Evolutionary conservation across 2,113 vertebrate genomes (phyloP), one percentile per base, ranked within the genome.

Genomic region (Caloenas nicobarica): DNA sequence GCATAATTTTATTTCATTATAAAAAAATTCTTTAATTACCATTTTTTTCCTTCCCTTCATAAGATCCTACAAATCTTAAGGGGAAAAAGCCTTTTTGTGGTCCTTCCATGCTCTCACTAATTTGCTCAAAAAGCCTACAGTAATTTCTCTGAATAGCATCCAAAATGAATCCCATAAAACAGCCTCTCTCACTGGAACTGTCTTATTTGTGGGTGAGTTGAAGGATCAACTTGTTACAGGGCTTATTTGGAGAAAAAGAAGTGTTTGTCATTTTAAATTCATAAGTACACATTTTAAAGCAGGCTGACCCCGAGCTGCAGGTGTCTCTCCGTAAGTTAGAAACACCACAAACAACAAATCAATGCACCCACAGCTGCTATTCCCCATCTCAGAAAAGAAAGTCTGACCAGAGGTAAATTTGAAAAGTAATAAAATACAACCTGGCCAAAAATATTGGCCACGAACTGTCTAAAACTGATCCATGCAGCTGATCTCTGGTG

Each of bases 41-140:
- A 40, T 33, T 88, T 40, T 86, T 61, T 56, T 42, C 11, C 11
- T 33, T 74, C 25, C 40, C 18, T 84, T 71, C 36, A 6, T 54
- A 85, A 85, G 62, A 85, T 53, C 44, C 54, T 65, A 80, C 78
- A 88, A 92, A 81, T 84, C 93, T 89, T 85, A 54, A 69, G 70
- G 89, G 44, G 74, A 46, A 88, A 89, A 86, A 85, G 65, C 23
- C 54, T 92, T 95, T 89, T 11, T 77, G 61, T 77, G 78, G 74
- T 87, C 70, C 44, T 95, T 92, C 81, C 73, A 73, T 0, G 0
- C 16, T 69, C 58, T 29, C 54, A 54, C 81, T 89, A 94, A 95
- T 95, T 95, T 95, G 83, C 81, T 95, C 58, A 87, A 81, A 95
- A 91, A 84, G 70, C 89, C 85, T 94, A 31, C 70, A 70, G 71